Base-by-base conservation (phyloP, 2,113 vertebrate species). In the Noctilio leporinus region DNA sequence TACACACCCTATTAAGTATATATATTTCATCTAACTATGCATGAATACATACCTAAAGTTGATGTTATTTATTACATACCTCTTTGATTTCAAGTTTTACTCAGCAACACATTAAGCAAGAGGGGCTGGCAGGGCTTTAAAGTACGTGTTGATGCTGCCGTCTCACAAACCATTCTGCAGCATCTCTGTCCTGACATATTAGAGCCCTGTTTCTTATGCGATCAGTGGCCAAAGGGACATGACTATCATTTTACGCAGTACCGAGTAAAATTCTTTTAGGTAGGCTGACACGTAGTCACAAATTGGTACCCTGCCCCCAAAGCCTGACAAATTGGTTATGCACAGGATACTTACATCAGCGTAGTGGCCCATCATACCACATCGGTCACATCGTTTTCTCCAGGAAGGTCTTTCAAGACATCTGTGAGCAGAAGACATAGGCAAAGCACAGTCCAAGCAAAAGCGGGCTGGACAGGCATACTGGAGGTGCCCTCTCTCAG, bases 291-390 rank as follows among this genome's bases (percentile, higher is more conserved):
- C 43, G 89, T 19, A 59, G 75, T 38, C 77, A 86, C 77, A 86
- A 91, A 91, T 20, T 35, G 47, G 49, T 38, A 84, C 10, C 73
- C 2, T 89, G 65, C 14, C 35, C 22, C 35, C 55, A 73, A 96
- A 73, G 57, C 33, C 40, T 64, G 14, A 85, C 51, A 83, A 93
- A 77, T 65, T 26, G 67, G 65, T 76, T 90, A 80, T 75, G 49
- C 0, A 73, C 67, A 16, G n/a, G 72, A 55, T 98, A 99, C 99
- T 99, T 98, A 99, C 99, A 26, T 99, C 99, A 91, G 98, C 97
- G 70, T 99, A 99, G 98, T 99, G 99, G 4, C 99, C 99, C 35
- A 84, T 98, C 99, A 99, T 99, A 87, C 96, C 91, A 89, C 99
- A 99, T 93, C 99, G 99, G 72, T 98, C 98, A 97, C 99, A 99